A percentile compares a stretch with the other conserved stretches of the same genome.
phyloP scores from a whole-genome alignment of 2,888 invertebrate genomes.

The Stramonita haemastoma region DNA sequence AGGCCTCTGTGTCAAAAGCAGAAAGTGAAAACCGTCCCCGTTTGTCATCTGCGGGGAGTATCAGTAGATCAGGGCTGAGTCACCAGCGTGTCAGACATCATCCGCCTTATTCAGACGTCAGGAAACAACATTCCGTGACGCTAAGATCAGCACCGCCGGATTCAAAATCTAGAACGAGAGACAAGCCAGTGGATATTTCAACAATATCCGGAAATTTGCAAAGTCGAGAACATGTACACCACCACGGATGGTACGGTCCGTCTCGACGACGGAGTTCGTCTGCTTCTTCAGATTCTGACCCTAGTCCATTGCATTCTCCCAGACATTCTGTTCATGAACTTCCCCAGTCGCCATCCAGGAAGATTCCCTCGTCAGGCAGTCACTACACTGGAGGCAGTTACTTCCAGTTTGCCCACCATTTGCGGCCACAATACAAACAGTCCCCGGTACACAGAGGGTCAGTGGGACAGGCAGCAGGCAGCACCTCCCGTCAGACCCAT shows the following conservation, averaged over 20 bases:
- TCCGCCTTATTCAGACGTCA: background rate
- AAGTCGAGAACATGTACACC: background rate
- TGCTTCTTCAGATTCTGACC: conserved; percentile 18
- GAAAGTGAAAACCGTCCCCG: background rate
- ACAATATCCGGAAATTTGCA: conserved; percentile 26
- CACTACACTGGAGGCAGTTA: background rate
- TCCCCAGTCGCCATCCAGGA: conserved; percentile 10
- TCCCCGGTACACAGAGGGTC: conserved; percentile 6
- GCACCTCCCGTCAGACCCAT: background rate
- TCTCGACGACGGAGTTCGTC: conserved; percentile 8
- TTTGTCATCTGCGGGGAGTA: background rate
- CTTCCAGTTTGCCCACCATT: conserved; percentile 24
- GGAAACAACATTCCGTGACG: background rate
- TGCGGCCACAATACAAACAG: conserved; percentile 1
- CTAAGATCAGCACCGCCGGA: conserved; percentile 25
- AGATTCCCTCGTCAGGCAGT: conserved; percentile 4
- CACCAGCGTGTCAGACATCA: background rate
- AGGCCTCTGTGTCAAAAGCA: conserved; percentile 29
- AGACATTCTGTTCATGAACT: background rate
- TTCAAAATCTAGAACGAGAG: background rate
- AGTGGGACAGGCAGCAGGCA: background rate
- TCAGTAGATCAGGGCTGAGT: background rate
- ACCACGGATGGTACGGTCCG: background rate
- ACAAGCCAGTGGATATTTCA: background rate
- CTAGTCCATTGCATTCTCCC: conserved; percentile 24